phyloP scores from a whole-genome alignment of 2,113 vertebrate genomes.

The Columba janthina region DNA sequence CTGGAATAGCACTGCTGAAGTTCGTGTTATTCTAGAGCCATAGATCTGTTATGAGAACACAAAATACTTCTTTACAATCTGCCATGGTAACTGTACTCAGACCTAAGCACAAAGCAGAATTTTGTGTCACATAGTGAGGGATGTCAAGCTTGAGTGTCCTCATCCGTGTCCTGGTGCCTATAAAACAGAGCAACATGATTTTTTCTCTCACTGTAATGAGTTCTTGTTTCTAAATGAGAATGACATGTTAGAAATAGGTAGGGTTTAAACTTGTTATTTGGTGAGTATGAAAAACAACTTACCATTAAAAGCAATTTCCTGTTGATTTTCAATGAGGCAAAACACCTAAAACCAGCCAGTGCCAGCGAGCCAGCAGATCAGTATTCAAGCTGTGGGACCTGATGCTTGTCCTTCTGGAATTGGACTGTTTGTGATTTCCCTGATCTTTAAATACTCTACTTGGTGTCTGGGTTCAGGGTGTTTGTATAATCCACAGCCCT shows the following conservation, averaged over 20 bases:
- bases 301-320: not conserved
- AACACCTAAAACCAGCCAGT: not conserved
- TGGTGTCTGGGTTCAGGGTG: not conserved
- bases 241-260: not conserved
- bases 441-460: slow-evolving; percentile 17
- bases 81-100: not conserved
- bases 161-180: not conserved
- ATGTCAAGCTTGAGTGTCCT: not conserved
- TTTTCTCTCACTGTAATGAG: not conserved
- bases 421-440: not conserved
- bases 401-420: slow-evolving; percentile 43
- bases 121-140: not conserved
- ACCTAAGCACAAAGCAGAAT: not conserved
- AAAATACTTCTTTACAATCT: not conserved
- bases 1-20: not conserved
- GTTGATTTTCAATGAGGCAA: not conserved
- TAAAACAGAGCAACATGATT: not conserved
- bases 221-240: not conserved
- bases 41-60: not conserved
- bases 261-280: not conserved
- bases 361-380: not conserved
- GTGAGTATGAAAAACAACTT: not conserved
- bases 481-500: not conserved
- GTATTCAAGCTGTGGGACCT: slow-evolving; percentile 46
- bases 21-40: not conserved